Evolutionary conservation across 2,888 invertebrate species (phyloP), one percentile per base, ranked within the genome.

Genomic region (Rapana venosa): DNA sequence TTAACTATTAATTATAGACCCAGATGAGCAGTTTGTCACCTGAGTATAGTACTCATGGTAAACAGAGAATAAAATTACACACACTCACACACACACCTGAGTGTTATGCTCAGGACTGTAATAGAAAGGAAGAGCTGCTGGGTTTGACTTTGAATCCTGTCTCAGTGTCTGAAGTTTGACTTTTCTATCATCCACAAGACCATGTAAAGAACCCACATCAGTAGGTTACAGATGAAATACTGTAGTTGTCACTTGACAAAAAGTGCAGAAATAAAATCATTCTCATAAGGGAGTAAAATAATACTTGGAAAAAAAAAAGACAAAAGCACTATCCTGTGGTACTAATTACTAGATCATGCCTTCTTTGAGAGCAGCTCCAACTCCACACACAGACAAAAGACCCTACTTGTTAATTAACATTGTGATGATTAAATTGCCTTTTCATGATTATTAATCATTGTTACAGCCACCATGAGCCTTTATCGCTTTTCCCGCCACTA

Each of bases 401-500:
- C 30, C 20, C 26, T 30, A n/a, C 6, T 26, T n/a, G 0, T 32
- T 32, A 8, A 26, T 11, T 77, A n/a, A 8, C 77, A 26, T n/a
- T 77, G 6, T n/a, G 26, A 26, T 30, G n/a, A n/a, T 77, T 8
- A n/a, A 0, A n/a, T 77, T 77, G n/a, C 8, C 2, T 6, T 77
- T 77, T 77, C 22, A 35, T 15, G 35, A 22, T 81, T 0, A 32
- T 15, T 81, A 15, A n/a, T 36, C 35, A 22, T 81, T 20, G 13
- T 58, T 79, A 79, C 30, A 85, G 87, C 35, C n/a, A 70, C 70
- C 83, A 91, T 92, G 91, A 92, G 36, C 84, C 83, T 88, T 1
- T 92, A 91, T 90, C 92, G 94, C 26, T 94, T 91, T 77, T 66
- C 91, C 11, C 91, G 94, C 13, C 88, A 88, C 17, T 95, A 95